Evolutionary conservation across 2,797 vertebrate species (phyloP).

Genomic region (Tragelaphus oryx): DNA sequence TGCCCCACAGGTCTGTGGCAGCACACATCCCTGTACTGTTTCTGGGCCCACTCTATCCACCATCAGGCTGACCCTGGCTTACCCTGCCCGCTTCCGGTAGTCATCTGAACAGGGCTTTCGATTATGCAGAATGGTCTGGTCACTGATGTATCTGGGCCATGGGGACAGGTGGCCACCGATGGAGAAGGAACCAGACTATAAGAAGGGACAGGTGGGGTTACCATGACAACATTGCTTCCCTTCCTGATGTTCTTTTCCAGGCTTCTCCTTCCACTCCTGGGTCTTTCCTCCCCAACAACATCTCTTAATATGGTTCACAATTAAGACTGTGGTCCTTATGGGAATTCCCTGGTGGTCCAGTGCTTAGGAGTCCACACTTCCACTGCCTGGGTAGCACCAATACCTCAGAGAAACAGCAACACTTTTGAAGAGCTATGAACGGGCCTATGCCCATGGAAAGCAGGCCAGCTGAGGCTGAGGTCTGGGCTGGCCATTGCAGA

Average conservation of each 20-base stretch:
- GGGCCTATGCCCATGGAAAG: not conserved
- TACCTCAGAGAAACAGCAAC: not conserved
- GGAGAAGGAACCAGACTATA: constrained; percentile 38
- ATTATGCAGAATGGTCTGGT: constrained; percentile 72
- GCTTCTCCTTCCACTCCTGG: not conserved
- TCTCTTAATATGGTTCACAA: constrained; percentile 3
- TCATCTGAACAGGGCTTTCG: constrained; percentile 70
- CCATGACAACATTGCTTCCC: not conserved
- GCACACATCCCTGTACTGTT: not conserved
- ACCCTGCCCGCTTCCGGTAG: constrained; percentile 62
- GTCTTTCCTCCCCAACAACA: not conserved
- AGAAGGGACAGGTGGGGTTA: constrained; percentile 23
- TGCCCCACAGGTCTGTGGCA: not conserved
- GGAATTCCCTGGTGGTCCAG: not conserved
- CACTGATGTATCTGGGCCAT: constrained; percentile 77
- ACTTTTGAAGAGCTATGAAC: not conserved
- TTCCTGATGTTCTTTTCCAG: not conserved
- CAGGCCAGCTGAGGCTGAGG: not conserved
- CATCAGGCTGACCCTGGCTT: constrained; percentile 9
- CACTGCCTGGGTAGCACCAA: not conserved
- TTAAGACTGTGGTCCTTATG: not conserved
- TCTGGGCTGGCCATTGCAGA: not conserved
- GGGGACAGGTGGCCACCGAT: constrained; percentile 70
- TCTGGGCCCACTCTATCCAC: not conserved
- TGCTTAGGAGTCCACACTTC: not conserved